These are phyloP conservation scores for Neotoxoptera formosana DNA, from an alignment of 1,140 invertebrate species.

Conservation along the genomic window DNA sequence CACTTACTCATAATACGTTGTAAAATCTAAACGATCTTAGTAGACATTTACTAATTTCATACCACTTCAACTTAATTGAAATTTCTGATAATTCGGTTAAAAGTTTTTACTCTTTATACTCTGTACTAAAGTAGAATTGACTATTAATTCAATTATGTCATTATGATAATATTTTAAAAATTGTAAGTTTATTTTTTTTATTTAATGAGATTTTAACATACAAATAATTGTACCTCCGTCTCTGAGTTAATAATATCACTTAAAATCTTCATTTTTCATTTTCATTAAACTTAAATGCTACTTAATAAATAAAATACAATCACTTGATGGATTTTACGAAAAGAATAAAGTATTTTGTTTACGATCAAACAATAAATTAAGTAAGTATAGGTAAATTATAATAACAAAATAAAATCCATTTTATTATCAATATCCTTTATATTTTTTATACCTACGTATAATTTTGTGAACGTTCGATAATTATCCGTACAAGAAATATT, in stretches of 20 bases:
- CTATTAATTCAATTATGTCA: background rate
- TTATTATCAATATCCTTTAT: background rate
- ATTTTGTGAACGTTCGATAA: background rate
- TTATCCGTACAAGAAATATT: background rate
- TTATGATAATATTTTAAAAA: background rate
- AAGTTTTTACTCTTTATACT: background rate
- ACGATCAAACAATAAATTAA: background rate
- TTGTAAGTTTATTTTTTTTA: background rate
- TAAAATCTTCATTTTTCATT: background rate
- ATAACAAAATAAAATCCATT: background rate
- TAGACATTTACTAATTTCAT: background rate
- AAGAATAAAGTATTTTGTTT: background rate
- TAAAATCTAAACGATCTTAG: background rate
- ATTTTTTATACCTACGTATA: background rate
- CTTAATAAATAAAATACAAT: background rate
- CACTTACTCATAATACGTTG: background rate
- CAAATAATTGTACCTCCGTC: no score
- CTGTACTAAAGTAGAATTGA: background rate
- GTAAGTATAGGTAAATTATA: background rate
- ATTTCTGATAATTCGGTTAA: background rate
- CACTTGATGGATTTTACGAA: background rate
- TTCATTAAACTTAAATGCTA: background rate
- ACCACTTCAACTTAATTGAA: background rate
- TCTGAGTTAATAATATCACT: background rate
- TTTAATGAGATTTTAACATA: no score